Percentiles rank a stretch among this genome's conserved stretches.
Evolutionary conservation across 2,797 vertebrate species (phyloP).

Genomic region (Catamblyrhynchus diadema): DNA sequence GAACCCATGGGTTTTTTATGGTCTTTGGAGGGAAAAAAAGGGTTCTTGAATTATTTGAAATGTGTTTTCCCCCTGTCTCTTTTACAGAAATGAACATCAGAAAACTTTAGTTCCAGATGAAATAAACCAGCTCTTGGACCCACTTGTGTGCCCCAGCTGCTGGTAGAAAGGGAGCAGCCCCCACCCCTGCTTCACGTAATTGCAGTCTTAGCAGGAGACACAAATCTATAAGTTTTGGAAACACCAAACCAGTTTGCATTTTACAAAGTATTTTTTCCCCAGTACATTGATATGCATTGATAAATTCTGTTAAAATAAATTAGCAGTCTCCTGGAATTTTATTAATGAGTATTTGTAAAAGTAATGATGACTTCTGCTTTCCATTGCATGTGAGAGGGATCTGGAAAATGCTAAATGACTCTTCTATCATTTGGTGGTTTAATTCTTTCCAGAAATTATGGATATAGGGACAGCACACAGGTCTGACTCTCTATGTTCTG

Average conservation of each 20-base stretch:
- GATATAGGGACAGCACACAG: rapidly evolving
- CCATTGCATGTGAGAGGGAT: not conserved
- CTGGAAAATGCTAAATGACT: not conserved
- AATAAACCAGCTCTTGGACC: not conserved
- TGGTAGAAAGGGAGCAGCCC: not conserved
- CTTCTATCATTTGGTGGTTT: not conserved
- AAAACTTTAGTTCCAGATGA: not conserved
- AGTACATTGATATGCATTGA: rapidly evolving
- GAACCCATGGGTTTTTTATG: rapidly evolving
- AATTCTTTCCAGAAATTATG: not conserved
- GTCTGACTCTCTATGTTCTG: not conserved
- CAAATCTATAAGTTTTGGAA: not conserved
- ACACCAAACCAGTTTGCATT: not conserved
- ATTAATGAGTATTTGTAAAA: not conserved
- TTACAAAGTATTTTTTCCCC: not conserved
- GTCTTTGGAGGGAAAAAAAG: not conserved
- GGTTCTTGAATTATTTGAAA: not conserved
- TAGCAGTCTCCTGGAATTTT: not conserved
- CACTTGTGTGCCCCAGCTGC: not conserved
- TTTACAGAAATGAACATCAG: not conserved
- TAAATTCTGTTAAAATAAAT: not conserved
- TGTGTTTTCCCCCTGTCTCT: rapidly evolving
- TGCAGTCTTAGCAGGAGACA: not conserved
- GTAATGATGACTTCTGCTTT: not conserved
- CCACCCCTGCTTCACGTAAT: rapidly evolving